A percentile compares a stretch with the other conserved stretches of the same genome.
Evolutionary conservation across 1,140 invertebrate species (phyloP).

Genomic region (Acromyrmex heyeri): DNA sequence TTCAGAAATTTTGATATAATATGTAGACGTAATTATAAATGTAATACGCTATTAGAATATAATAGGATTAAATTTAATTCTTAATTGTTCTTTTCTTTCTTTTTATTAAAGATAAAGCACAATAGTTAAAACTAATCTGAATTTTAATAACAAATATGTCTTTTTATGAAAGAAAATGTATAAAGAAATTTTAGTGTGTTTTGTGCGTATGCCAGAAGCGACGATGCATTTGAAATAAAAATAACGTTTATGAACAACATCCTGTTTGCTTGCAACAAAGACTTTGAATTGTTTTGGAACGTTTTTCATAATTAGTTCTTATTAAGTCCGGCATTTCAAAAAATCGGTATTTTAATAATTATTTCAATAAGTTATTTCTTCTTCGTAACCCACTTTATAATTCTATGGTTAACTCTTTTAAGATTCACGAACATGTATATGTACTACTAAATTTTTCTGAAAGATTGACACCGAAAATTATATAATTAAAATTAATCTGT

Average conservation of each 20-base stretch:
- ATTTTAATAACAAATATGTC: neutral
- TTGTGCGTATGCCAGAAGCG: neutral
- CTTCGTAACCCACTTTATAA: neutral
- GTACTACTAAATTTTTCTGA: neutral
- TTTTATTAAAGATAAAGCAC: neutral
- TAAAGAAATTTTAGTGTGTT: neutral
- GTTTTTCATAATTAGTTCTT: neutral
- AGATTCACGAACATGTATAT: neutral
- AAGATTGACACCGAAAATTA: neutral
- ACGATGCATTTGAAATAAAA: conserved; percentile 6
- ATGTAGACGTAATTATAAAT: neutral
- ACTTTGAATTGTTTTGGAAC: neutral
- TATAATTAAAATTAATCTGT: neutral
- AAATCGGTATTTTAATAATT: neutral
- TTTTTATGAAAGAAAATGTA: neutral
- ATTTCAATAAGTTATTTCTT: neutral
- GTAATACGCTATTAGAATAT: neutral
- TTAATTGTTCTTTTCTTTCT: neutral
- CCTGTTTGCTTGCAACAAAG: neutral
- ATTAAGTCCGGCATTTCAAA: neutral
- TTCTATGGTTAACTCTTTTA: neutral
- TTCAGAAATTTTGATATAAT: neutral
- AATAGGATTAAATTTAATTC: neutral
- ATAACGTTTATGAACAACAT: conserved; percentile 3
- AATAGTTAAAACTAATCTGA: neutral